Conservation (phyloP, 37 sponge, comb jelly and placozoan genomes). For the Aphrocallistes beatrix region DNA sequence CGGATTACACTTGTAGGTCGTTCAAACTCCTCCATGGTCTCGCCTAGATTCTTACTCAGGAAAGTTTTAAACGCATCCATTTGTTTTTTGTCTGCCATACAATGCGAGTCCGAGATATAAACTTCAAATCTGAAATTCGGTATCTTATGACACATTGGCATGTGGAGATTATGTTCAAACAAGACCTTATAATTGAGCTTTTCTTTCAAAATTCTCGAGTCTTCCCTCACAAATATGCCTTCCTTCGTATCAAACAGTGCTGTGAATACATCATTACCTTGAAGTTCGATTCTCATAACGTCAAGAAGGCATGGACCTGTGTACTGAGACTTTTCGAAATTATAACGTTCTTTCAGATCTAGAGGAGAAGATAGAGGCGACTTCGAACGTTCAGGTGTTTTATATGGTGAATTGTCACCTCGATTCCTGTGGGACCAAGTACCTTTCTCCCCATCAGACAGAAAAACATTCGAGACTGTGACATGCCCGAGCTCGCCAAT, state of each 20-base stretch:
- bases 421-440: conserved; percentile 27
- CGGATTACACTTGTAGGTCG: conserved; percentile 61
- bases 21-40: conserved; percentile 79
- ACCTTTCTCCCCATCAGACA: conserved; percentile 40
- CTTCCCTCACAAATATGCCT: neutral
- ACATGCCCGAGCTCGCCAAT: conserved; percentile 74
- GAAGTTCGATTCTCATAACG: neutral
- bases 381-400: neutral
- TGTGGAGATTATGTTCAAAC: neutral
- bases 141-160: conserved; percentile 25
- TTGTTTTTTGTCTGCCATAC: conserved; percentile 64
- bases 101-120: conserved; percentile 50
- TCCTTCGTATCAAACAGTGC: neutral
- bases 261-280: neutral
- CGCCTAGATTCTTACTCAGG: conserved; percentile 79
- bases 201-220: neutral
- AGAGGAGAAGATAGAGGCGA: neutral
- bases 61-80: conserved; percentile 77
- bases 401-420: neutral
- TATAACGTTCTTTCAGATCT: neutral
- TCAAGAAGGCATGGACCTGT: neutral
- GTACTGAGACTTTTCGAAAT: neutral
- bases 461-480: conserved; percentile 51
- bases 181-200: neutral
- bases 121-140: conserved; percentile 66